phyloP scores from a whole-genome alignment of 2,113 vertebrate species.

The Brachypodius melanocephalos region DNA sequence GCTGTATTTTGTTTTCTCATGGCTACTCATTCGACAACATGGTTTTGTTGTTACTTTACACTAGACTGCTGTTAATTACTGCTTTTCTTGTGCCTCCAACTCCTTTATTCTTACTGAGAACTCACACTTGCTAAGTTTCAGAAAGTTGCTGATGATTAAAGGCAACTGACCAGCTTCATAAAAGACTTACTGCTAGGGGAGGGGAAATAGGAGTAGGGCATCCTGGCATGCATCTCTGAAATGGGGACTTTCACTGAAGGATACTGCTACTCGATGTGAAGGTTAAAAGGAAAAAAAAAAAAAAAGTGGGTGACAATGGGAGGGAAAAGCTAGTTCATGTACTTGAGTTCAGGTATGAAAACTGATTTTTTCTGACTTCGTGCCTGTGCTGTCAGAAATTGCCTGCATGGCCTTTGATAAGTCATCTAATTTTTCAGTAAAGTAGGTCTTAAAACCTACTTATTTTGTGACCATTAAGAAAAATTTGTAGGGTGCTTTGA shows the following conservation, averaged over 20 bases:
- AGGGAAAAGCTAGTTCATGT: background rate
- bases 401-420: background rate
- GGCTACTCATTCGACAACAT: background rate
- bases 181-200: background rate
- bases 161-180: background rate
- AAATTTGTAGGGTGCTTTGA: background rate
- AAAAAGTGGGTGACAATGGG: background rate
- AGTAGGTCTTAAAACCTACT: background rate
- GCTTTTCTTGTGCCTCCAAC: background rate
- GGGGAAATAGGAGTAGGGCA: background rate
- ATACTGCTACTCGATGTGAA: background rate
- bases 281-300: background rate
- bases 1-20: background rate
- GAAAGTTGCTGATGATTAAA: slow-evolving; percentile 5
- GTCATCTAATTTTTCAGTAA: background rate
- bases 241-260: background rate
- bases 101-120: background rate
- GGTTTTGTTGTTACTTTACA: background rate
- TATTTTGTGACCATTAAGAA: background rate
- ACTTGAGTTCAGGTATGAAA: background rate
- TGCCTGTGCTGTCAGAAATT: background rate
- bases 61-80: background rate
- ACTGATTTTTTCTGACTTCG: background rate
- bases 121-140: background rate
- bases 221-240: background rate